Conservation (phyloP, 2,113 vertebrate genomes). For the Salvelinus namaycush region DNA sequence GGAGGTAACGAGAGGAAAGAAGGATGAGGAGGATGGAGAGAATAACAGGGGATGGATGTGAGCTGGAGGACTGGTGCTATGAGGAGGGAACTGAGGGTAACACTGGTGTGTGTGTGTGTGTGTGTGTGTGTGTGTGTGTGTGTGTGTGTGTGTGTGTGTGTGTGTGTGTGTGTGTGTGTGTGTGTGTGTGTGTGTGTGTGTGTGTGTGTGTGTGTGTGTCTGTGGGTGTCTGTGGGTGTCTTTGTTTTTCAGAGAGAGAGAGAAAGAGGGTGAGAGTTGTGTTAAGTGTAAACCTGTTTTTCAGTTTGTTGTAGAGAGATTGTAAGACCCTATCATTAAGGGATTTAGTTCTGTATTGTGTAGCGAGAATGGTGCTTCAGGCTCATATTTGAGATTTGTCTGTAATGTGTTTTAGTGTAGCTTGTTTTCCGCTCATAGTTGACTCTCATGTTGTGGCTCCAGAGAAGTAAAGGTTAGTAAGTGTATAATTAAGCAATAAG, state of each 20-base stretch:
- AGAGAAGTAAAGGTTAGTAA: not conserved
- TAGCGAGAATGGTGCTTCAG: not conserved
- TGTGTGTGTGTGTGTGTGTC: not conserved
- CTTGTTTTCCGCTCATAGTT: not conserved
- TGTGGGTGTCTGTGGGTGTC: not conserved
- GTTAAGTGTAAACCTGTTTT: no score
- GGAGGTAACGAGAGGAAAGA: conserved; percentile 61
- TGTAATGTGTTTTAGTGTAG: not conserved
- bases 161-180: not conserved
- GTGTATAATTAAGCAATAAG: not conserved
- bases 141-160: not conserved
- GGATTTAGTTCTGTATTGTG: not conserved
- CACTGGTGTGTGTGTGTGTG: conserved; percentile 28
- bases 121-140: not conserved
- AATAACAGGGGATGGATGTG: conserved; percentile 74
- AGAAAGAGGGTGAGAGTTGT: not conserved
- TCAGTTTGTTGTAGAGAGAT: not conserved
- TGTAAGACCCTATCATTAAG: not conserved
- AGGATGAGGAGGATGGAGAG: conserved; percentile 72
- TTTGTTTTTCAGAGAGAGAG: not conserved
- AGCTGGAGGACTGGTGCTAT: conserved; percentile 82
- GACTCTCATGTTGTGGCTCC: not conserved
- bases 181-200: not conserved
- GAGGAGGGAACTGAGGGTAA: conserved; percentile 85
- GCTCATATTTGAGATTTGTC: not conserved